These are phyloP conservation scores for Drosophila oshimai DNA, from an alignment of 1,140 invertebrate species.

Conservation along the genomic window DNA sequence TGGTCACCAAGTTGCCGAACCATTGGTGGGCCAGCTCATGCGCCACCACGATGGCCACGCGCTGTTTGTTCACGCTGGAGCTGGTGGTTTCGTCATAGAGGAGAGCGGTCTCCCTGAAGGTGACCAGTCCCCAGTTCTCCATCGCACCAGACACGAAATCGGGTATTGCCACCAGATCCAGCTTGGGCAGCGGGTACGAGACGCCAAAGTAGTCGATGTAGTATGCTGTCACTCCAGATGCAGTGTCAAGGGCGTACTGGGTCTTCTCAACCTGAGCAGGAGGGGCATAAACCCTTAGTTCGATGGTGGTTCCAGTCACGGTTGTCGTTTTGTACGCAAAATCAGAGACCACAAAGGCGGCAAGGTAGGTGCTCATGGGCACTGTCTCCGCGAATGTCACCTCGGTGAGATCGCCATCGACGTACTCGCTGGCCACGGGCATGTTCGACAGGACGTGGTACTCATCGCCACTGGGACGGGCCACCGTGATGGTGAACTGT, in stretches of 20 bases:
- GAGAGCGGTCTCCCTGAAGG: slow-evolving; percentile 92
- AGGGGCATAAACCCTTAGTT: slow-evolving; percentile 89
- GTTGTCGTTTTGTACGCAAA: slow-evolving; percentile 86
- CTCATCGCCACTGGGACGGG: slow-evolving; percentile 85
- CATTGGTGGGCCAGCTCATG: slow-evolving; percentile 97
- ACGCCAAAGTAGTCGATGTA: slow-evolving; percentile 94
- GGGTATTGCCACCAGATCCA: slow-evolving; percentile 96
- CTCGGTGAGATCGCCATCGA: slow-evolving; percentile 61
- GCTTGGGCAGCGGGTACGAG: slow-evolving; percentile 93
- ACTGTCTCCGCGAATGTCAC: slow-evolving; percentile 90
- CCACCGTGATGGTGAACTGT: slow-evolving; percentile 90
- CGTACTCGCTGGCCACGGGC: slow-evolving; percentile 82
- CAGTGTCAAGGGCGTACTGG: slow-evolving; percentile 90
- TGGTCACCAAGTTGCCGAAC: slow-evolving; percentile 95
- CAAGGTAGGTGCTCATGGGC: slow-evolving; percentile 96
- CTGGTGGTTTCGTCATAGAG: slow-evolving; percentile 88
- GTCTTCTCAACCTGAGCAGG: slow-evolving; percentile 90
- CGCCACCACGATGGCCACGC: slow-evolving; percentile 91
- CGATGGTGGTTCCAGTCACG: slow-evolving; percentile 85
- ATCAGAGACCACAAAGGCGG: slow-evolving; percentile 95
- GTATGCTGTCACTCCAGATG: slow-evolving; percentile 91
- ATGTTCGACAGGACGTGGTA: slow-evolving; percentile 93
- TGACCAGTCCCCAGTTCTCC: slow-evolving; percentile 96
- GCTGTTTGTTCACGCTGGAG: slow-evolving; percentile 89
- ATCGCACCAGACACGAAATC: slow-evolving; percentile 98